Evolutionary conservation across 1,140 invertebrate species (phyloP).

Genomic region (Camponotus floridanus): DNA sequence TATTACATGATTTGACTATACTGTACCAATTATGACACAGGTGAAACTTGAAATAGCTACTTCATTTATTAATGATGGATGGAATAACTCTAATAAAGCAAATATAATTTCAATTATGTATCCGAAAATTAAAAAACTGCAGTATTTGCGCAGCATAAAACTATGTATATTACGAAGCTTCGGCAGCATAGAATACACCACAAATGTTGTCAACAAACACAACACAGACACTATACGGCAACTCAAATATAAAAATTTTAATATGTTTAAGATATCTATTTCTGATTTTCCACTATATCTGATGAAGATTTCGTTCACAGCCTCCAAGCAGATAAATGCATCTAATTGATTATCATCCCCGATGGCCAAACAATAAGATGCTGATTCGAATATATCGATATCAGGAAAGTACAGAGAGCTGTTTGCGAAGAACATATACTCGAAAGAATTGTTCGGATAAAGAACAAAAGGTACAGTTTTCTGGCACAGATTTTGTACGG

Average conservation of each 20-base stretch:
- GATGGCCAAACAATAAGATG: conserved; percentile 68
- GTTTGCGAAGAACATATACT: conserved; percentile 85
- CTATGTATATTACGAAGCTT: conserved; percentile 86
- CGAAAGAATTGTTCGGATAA: conserved; percentile 78
- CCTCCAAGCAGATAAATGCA: conserved; percentile 60
- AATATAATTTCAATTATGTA: too few species aligned
- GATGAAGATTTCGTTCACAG: too few species aligned
- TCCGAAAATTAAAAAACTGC: too few species aligned
- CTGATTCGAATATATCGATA: conserved; percentile 35
- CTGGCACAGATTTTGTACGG: conserved; percentile 62
- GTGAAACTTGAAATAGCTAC: too few species aligned
- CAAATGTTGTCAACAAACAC: conserved; percentile 85
- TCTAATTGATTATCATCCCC: conserved; percentile 31
- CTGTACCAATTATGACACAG: too few species aligned
- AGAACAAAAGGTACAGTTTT: conserved; percentile 81
- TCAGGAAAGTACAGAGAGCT: conserved; percentile 85
- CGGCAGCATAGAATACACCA: conserved; percentile 85
- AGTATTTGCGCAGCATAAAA: conserved; percentile 85
- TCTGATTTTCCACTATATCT: too few species aligned
- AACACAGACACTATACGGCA: too few species aligned
- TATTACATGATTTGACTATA: too few species aligned
- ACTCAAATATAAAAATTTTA: too few species aligned
- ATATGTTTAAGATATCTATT: too few species aligned
- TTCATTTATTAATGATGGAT: too few species aligned
- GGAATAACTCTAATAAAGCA: too few species aligned